These are phyloP conservation scores for Melanerpes aurifrons DNA, from an alignment of 2,113 vertebrate species.

Conservation along the genomic window DNA sequence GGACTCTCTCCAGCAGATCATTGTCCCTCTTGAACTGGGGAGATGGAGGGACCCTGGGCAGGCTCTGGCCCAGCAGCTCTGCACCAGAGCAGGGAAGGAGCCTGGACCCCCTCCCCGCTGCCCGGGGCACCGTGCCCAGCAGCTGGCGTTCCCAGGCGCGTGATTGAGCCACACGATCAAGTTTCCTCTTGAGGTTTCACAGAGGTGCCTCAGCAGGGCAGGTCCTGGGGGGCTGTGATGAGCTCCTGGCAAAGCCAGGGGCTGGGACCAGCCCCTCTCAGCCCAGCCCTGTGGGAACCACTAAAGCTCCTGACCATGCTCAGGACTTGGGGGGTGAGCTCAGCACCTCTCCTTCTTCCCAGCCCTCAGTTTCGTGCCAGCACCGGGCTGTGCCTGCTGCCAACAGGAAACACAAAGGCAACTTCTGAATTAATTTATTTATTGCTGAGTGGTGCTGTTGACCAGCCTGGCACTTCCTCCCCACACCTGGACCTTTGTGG, in stretches of 20 bases:
- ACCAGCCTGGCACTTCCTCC: not conserved
- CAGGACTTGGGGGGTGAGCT: rapidly evolving
- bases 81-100: not conserved
- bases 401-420: not conserved
- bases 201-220: not conserved
- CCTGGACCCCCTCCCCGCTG: rapidly evolving
- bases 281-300: not conserved
- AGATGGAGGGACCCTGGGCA: not conserved
- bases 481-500: not conserved
- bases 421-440: not conserved
- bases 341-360: not conserved
- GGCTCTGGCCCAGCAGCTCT: rapidly evolving
- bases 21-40: too few relatives aligned
- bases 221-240: not conserved
- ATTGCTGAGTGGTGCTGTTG: not conserved
- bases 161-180: not conserved
- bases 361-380: not conserved
- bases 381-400: not conserved
- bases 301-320: rapidly evolving
- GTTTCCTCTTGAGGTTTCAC: conserved; percentile 25
- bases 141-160: not conserved
- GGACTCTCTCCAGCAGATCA: too few relatives aligned
- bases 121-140: not conserved
- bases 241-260: not conserved
- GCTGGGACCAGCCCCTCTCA: rapidly evolving